Evolutionary conservation across 1,140 invertebrate genomes (phyloP).

Genomic region (Calycopis cecrops): DNA sequence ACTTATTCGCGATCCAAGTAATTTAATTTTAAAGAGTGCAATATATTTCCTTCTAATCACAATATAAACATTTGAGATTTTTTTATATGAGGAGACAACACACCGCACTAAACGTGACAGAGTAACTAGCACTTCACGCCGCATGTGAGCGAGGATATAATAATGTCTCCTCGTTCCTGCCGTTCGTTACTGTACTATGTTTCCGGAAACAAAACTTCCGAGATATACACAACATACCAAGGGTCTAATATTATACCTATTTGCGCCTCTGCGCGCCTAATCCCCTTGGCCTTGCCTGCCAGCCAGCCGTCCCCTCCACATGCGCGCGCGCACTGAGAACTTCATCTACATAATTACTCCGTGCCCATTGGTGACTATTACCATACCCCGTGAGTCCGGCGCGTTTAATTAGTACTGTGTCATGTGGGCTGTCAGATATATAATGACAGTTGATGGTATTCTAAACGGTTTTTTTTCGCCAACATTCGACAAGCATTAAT

Average conservation of each 20-base stretch:
- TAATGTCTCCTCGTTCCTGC: too few relatives aligned
- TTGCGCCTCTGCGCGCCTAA: slow-evolving; percentile 20
- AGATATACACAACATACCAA: too few relatives aligned
- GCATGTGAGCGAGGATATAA: too few relatives aligned
- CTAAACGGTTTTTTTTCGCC: slow-evolving; percentile 21
- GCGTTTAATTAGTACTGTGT: slow-evolving; percentile 65
- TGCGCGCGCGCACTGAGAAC: slow-evolving; percentile 42
- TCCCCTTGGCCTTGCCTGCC: slow-evolving; percentile 27
- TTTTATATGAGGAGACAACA: too few relatives aligned
- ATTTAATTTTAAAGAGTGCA: too few relatives aligned
- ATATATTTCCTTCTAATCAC: too few relatives aligned
- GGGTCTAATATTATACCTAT: slow-evolving; percentile 19
- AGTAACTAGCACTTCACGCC: too few relatives aligned
- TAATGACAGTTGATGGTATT: slow-evolving; percentile 47
- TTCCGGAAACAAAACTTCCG: too few relatives aligned
- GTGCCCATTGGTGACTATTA: slow-evolving; percentile 69
- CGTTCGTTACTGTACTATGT: too few relatives aligned
- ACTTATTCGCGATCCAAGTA: too few relatives aligned
- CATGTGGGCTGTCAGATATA: slow-evolving; percentile 60
- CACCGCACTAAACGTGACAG: too few relatives aligned
- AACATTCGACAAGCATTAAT: slow-evolving; percentile 10
- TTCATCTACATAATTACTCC: slow-evolving; percentile 69
- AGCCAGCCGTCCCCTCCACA: slow-evolving; percentile 26
- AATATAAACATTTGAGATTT: too few relatives aligned
- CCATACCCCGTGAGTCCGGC: slow-evolving; percentile 58